Evolutionary conservation across 2,888 invertebrate genomes (phyloP), one percentile per base, ranked within the genome.

Genomic region (Campoplex nolae): DNA sequence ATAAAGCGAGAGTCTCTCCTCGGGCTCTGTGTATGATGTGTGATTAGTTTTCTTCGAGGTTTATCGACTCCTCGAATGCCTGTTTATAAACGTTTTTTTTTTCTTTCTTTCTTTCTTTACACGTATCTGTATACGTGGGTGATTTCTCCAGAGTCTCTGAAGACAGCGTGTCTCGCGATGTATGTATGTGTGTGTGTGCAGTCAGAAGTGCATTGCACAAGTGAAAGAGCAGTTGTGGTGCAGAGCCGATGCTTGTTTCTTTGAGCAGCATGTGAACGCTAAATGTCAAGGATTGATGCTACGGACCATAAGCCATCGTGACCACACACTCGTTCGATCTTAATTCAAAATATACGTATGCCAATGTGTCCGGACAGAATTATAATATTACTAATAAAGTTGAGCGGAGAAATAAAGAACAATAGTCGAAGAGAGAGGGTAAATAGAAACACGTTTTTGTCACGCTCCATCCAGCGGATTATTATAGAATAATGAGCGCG

Each of bases 201-300:
- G 48, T 38, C 35, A 51, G 73, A 56, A 70, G 48, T 68, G 68
- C 78, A 88, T 93, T 93, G 92, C 93, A 92, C 92, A 93, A 93
- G 92, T 90, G 93, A 92, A 91, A 92, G 92, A 91, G 89, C 88
- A 80, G 83, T 89, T 68, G 48, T 88, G 90, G 83, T 83, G 86
- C 79, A 75, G 56, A 76, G 4, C 4, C 68, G 75, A 83, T 48
- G 87, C 75, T 23, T 76, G 82, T 84, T 81, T 83, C 58, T 78
- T 73, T 74, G 58, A 75, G 58, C 67, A 75, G 58, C 80, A 58
- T 73, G 77, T 85, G 84, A 54, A 84, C 84, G 87, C 71, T 87
- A 88, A 88, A 88, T 88, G 88, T 88, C 88, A 88, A 88, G 88
- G 88, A 88, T 88, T 70, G 85, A 88, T 81, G 85, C 88, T 83